A percentile compares a stretch with the other conserved stretches of the same genome.
These are phyloP conservation scores for Zosterops borbonicus DNA, from an alignment of 2,113 vertebrate species.

Conservation along the genomic window DNA sequence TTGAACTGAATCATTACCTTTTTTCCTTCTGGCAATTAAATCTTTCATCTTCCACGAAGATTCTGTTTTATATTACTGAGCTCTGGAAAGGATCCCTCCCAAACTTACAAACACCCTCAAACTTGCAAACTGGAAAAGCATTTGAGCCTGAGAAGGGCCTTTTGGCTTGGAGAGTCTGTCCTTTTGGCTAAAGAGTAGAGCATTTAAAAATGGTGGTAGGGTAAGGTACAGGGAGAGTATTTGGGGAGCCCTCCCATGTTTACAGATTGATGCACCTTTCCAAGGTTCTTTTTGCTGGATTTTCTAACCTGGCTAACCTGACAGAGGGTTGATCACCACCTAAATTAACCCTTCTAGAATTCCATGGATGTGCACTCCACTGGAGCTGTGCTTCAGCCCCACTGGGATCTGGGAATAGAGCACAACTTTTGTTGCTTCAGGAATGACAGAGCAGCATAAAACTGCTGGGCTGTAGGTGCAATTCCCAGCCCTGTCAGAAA, in stretches of 20 bases:
- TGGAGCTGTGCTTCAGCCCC: neutral
- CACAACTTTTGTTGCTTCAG: neutral
- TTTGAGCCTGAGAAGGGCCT: neutral
- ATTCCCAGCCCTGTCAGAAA: neutral
- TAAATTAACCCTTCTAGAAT: neutral
- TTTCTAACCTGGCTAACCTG: neutral
- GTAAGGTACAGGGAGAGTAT: no score
- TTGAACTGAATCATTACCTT: neutral
- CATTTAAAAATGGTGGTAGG: neutral
- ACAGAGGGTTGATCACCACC: neutral
- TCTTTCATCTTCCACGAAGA: neutral
- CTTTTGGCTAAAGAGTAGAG: neutral
- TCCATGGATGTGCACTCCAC: neutral
- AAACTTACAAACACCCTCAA: neutral
- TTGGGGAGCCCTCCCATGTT: neutral
- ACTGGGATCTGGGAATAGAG: neutral
- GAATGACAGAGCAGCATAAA: neutral
- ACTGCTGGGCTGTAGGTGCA: neutral
- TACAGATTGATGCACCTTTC: no score
- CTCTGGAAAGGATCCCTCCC: neutral
- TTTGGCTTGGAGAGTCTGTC: neutral
- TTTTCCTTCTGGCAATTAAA: neutral
- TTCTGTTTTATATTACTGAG: neutral
- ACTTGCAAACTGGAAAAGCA: neutral
- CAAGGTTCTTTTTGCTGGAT: neutral